Percentiles rank a stretch among this genome's conserved stretches.
phyloP scores from a whole-genome alignment of 2,888 invertebrate species.

The Helicoverpa assulta region DNA sequence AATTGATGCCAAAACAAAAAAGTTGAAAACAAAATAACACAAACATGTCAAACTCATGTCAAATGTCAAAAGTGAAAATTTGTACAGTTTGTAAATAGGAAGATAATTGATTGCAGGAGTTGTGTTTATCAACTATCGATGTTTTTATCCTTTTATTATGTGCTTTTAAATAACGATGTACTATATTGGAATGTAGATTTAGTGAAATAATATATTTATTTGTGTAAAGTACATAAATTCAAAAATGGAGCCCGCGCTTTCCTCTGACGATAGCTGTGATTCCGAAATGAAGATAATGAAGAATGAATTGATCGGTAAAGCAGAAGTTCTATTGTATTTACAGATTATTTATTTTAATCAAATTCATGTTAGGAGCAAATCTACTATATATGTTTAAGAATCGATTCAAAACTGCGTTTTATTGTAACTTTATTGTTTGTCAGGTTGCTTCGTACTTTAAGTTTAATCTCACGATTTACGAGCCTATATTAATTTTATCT shows the following conservation, averaged over 20 bases:
- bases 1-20: not conserved
- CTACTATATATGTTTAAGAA: too few relatives aligned
- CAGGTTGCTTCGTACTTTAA: not conserved
- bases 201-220: not conserved
- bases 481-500: too few relatives aligned
- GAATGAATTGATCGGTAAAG: slow-evolving; percentile 80
- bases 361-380: too few relatives aligned
- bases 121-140: slow-evolving; percentile 46
- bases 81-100: slow-evolving; percentile 54
- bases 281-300: slow-evolving; percentile 83
- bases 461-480: not conserved
- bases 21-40: not conserved
- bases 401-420: too few relatives aligned
- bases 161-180: slow-evolving; percentile 6
- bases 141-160: slow-evolving; percentile 24
- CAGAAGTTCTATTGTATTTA: not conserved
- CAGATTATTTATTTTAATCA: not conserved
- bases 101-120: slow-evolving; percentile 24
- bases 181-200: slow-evolving; percentile 31
- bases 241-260: slow-evolving; percentile 70
- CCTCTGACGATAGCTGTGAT: slow-evolving; percentile 85
- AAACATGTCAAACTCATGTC: not conserved
- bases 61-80: not conserved
- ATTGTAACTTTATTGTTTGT: not conserved
- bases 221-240: slow-evolving; percentile 16